These are phyloP conservation scores for Colistium nudipinnis DNA, from an alignment of 2,113 vertebrate species.

Conservation along the genomic window DNA sequence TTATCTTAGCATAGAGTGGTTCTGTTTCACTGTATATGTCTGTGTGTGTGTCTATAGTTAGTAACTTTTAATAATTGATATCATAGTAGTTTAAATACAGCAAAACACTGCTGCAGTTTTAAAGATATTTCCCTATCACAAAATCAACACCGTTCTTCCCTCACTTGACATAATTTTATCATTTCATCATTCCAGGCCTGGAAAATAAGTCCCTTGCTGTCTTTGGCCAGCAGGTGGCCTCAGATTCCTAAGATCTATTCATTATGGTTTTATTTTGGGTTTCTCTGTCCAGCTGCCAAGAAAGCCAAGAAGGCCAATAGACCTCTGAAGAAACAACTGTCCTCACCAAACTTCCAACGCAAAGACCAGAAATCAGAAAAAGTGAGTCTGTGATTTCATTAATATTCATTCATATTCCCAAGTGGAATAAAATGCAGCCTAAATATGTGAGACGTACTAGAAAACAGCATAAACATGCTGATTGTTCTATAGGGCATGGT, in stretches of 20 bases:
- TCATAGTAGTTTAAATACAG: not conserved
- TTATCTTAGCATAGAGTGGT: no score
- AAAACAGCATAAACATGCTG: no score
- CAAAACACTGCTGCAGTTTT: not conserved
- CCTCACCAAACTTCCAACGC: constrained; percentile 90
- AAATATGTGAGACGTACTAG: no score
- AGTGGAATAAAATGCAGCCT: not conserved
- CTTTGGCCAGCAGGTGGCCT: constrained; percentile 55
- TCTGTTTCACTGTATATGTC: no score
- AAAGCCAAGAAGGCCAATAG: constrained; percentile 87
- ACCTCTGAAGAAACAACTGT: constrained; percentile 89
- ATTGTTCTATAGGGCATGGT: not conserved
- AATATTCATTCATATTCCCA: not conserved
- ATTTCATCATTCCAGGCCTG: not conserved
- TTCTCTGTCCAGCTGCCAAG: constrained; percentile 74
- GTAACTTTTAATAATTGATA: not conserved
- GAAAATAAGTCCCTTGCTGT: not conserved
- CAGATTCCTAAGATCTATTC: not conserved
- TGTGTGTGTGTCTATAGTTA: no score
- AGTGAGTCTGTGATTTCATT: constrained; percentile 72
- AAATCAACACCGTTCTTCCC: not conserved
- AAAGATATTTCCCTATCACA: constrained; percentile 18
- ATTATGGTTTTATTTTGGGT: constrained; percentile 2
- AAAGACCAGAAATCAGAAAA: constrained; percentile 91
- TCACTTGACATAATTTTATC: not conserved